A percentile compares a stretch with the other conserved stretches of the same genome.
Evolutionary conservation across 2,113 vertebrate species (phyloP).

Genomic region (Ardeotis arabs): DNA sequence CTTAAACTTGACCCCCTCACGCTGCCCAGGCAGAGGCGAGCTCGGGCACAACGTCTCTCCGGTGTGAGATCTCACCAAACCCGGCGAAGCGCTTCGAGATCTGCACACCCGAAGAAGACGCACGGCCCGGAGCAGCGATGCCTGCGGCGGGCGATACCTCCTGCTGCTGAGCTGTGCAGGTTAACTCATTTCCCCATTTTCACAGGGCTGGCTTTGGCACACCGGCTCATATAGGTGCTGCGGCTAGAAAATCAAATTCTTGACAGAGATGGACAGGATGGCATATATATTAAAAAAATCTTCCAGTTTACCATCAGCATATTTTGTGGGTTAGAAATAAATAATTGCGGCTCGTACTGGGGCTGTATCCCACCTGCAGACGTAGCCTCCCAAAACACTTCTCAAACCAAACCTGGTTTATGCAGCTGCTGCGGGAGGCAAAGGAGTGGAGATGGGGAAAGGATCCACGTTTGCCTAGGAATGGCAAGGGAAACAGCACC

Average conservation of each 20-base stretch:
- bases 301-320: not conserved
- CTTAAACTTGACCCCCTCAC: not conserved
- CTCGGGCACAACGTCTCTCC: too few relatives aligned
- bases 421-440: not conserved
- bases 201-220: not conserved
- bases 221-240: not conserved
- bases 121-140: fast-evolving
- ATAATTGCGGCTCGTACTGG: not conserved
- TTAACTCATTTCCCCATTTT: too few relatives aligned
- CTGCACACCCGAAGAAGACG: fast-evolving
- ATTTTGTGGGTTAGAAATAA: not conserved
- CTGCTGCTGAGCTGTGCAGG: fast-evolving
- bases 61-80: not conserved
- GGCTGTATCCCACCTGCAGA: not conserved
- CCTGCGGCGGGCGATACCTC: not conserved
- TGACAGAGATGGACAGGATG: not conserved
- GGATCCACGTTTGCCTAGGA: fast-evolving
- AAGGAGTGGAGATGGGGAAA: not conserved
- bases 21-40: not conserved
- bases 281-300: not conserved
- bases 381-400: not conserved
- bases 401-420: not conserved
- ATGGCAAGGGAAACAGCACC: fast-evolving
- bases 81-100: fast-evolving
- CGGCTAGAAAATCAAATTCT: not conserved